Base-by-base conservation (phyloP, 1,140 invertebrate species). In the Telenomus remus region DNA sequence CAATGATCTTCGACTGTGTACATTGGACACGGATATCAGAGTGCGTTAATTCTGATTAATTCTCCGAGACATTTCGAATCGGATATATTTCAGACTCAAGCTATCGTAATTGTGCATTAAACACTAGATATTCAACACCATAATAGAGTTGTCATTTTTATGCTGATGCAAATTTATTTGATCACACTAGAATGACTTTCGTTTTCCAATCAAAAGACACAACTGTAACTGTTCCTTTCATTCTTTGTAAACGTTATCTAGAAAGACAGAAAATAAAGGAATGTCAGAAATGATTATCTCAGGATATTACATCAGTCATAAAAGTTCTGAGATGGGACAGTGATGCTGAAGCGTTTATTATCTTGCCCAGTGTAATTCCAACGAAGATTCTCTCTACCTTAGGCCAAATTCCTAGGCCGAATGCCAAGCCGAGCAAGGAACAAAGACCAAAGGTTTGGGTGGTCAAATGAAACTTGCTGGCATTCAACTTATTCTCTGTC, bases 71-170 rank as follows among this genome's bases (percentile, higher is more conserved):
- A 69, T 75, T 75, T 63, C 64, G 53, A 68, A 63, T 68, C 33
- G 57, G 27, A 66, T 63, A 74, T 74, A 74, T 66, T 47, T 72
- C 12, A 74, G 63, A 68, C 56, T 61, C 44, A 61, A 54, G 51
- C 50, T 74, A n/a, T n/a, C n/a, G 63, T 74, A 74, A 74, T 74
- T 46, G 56, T 63, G 71, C 63, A 61, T 74, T 74, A 74, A 74
- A 74, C 55, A 56, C 60, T 39, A 3, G 19, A 6, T 6, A 27
- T 27, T 55, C 19, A 19, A 46, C 51, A 51, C 56, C 47, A 50
- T 39, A 50, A 55, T 43, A 56, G 66, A 74, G 61, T 61, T 61
- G 63, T 61, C 48, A 56, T 50, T 61, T 55, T 44, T 56, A 66
- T 43, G 50, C 61, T 54, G 19, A 42, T 61, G 63, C 19, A 10